Evolutionary conservation across 2,113 vertebrate genomes (phyloP).

Genomic region (Tympanuchus pallidicinctus): DNA sequence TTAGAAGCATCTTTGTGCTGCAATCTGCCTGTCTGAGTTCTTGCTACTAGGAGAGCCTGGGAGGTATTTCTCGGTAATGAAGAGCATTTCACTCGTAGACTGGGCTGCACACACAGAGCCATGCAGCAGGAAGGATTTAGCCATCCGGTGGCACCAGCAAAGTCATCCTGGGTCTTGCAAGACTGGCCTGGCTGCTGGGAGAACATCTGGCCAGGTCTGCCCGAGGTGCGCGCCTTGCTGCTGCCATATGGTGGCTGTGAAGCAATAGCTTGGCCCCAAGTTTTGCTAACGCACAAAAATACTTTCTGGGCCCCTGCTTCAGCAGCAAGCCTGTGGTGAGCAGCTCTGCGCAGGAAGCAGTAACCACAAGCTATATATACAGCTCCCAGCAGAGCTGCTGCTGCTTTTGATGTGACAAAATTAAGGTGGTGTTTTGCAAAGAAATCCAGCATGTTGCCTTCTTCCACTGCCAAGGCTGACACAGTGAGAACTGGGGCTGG

Average conservation of each 20-base stretch:
- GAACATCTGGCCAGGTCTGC: background rate
- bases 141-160: fast-evolving
- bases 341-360: slow-evolving; percentile 45
- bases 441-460: background rate
- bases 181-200: background rate
- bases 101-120: background rate
- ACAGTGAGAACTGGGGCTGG: background rate
- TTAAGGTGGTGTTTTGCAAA: slow-evolving; percentile 17
- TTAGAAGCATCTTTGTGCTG: no score
- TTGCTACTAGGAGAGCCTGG: background rate
- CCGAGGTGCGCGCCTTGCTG: fast-evolving
- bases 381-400: slow-evolving; percentile 32
- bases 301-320: background rate
- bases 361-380: slow-evolving; percentile 53
- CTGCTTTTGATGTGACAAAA: slow-evolving; percentile 43
- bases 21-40: background rate
- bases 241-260: slow-evolving; percentile 6
- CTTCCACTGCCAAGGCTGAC: background rate
- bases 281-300: background rate
- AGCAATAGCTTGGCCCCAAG: background rate
- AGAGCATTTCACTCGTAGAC: fast-evolving
- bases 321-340: fast-evolving
- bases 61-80: background rate
- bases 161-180: background rate
- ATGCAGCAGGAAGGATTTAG: fast-evolving